phyloP scores from a whole-genome alignment of 2,113 vertebrate genomes.

The Bubo bubo region DNA sequence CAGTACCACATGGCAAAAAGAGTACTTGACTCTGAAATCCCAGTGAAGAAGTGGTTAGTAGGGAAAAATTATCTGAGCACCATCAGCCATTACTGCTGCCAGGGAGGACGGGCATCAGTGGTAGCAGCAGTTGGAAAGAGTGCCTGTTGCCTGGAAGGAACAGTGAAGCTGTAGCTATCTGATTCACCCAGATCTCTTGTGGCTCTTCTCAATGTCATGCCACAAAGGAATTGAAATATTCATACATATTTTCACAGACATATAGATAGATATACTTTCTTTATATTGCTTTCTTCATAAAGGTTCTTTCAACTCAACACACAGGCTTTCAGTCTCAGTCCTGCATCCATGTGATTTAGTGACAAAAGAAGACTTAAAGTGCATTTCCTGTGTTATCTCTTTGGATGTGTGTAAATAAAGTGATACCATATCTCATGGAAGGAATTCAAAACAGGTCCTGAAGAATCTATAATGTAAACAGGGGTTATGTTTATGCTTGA shows the following conservation, averaged over 20 bases:
- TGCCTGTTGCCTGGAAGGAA: background rate
- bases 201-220: background rate
- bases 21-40: background rate
- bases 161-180: rapidly evolving
- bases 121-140: background rate
- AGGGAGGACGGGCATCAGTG: background rate
- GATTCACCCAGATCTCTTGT: background rate
- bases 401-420: background rate
- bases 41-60: background rate
- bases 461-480: background rate
- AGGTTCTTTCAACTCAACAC: background rate
- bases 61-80: background rate
- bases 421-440: background rate
- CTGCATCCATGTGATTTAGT: background rate
- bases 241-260: background rate
- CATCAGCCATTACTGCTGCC: background rate
- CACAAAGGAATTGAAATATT: background rate
- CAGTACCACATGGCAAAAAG: background rate
- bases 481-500: background rate
- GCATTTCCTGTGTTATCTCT: background rate
- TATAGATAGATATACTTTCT: background rate
- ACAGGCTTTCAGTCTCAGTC: background rate
- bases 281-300: background rate
- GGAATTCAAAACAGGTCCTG: background rate
- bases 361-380: background rate